Conservation (phyloP, 92 coral and sea anemone species). For the Porites rus region DNA sequence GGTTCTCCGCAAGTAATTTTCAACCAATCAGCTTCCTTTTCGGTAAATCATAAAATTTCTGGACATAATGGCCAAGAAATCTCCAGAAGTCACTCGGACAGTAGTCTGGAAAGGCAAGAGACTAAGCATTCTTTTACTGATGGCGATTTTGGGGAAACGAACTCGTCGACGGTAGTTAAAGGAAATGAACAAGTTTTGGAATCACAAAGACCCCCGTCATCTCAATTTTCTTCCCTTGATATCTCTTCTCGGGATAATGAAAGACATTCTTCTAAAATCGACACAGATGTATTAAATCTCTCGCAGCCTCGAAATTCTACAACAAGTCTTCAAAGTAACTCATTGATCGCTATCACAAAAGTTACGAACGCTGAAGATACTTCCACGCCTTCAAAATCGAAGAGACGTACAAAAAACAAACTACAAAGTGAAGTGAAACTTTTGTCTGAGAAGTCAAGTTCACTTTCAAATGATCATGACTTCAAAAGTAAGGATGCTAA, state of each 20-base stretch:
- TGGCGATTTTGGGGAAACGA: not conserved
- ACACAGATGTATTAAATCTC: not conserved
- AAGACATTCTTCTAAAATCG: not conserved
- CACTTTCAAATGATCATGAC: not conserved
- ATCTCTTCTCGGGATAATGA: not conserved
- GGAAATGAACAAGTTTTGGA: not conserved
- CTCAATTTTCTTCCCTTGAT: not conserved
- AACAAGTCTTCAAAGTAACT: not conserved
- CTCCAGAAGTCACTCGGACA: not conserved
- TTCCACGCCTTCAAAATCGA: not conserved
- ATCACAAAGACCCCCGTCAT: not conserved
- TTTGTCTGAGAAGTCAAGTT: not conserved
- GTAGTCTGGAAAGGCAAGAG: not conserved
- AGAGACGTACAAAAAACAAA: not conserved
- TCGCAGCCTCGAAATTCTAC: not conserved
- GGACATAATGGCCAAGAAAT: constrained; percentile 1
- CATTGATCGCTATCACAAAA: not conserved
- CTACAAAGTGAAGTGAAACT: not conserved
- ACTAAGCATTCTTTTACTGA: not conserved
- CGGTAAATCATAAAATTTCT: not conserved
- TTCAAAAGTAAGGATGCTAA: not conserved
- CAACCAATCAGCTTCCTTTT: constrained; percentile 14
- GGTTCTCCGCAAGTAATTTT: not conserved
- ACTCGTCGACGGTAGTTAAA: not conserved
- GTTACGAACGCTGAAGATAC: not conserved